Evolutionary conservation across 1,140 invertebrate genomes (phyloP).

Genomic region (Lutraria rhynchaena): DNA sequence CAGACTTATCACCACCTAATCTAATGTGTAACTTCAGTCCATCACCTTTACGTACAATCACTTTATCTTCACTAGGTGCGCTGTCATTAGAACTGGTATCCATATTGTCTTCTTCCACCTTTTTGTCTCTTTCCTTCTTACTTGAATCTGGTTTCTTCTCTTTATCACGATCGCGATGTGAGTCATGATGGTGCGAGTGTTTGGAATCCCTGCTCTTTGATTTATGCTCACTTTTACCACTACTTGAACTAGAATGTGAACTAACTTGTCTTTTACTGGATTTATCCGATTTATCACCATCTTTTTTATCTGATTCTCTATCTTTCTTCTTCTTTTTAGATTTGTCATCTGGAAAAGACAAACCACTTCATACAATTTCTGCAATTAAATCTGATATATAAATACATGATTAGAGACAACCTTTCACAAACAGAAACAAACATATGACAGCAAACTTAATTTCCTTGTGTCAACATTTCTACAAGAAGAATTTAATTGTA

Average conservation of each 20-base stretch:
- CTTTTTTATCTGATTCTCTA: conserved; percentile 56
- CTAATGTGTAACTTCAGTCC: conserved; percentile 66
- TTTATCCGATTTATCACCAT: conserved; percentile 40
- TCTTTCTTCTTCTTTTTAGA: conserved; percentile 70
- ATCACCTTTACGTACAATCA: conserved; percentile 57
- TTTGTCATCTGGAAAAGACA: conserved; percentile 69
- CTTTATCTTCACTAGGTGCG: conserved; percentile 29
- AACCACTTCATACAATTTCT: too few relatives aligned
- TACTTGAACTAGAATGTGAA: neutral
- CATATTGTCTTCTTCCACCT: conserved; percentile 60
- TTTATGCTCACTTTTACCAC: conserved; percentile 37
- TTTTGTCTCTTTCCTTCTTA: conserved; percentile 40
- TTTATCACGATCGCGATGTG: conserved; percentile 35
- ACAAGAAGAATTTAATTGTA: too few relatives aligned
- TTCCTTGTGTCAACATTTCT: too few relatives aligned
- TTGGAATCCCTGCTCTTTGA: conserved; percentile 82
- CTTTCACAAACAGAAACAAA: too few relatives aligned
- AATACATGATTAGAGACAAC: too few relatives aligned
- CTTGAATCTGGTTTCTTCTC: conserved; percentile 27
- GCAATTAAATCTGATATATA: too few relatives aligned
- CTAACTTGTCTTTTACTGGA: conserved; percentile 18
- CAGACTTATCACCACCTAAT: conserved; percentile 56
- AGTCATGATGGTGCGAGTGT: conserved; percentile 38
- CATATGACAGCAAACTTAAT: too few relatives aligned
- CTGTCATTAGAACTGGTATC: conserved; percentile 46